These are phyloP conservation scores for Andrena chrysosceles DNA, from an alignment of 2,888 invertebrate species.

Conservation along the genomic window DNA sequence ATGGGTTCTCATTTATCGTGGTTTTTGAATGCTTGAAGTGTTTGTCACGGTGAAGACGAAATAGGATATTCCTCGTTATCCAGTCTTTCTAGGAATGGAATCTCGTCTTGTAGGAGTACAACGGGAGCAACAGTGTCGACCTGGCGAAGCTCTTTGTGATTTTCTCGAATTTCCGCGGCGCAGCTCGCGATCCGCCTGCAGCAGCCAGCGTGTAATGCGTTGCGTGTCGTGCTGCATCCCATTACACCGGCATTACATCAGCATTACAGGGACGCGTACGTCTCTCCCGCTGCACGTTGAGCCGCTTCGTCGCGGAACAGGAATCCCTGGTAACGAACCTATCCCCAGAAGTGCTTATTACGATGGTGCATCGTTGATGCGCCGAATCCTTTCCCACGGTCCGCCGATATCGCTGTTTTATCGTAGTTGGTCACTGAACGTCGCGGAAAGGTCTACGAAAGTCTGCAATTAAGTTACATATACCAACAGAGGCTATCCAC, in stretches of 20 bases:
- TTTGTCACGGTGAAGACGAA: too few species aligned
- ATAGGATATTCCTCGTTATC: too few species aligned
- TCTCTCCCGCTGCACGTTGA: constrained; percentile 7
- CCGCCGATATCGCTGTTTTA: constrained; percentile 25
- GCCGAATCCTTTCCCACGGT: constrained; percentile 51
- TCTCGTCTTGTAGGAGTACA: too few species aligned
- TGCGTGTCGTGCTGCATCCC: constrained; percentile 44
- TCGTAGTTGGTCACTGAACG: neutral
- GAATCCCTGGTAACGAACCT: constrained; percentile 28
- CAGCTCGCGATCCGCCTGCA: constrained; percentile 18
- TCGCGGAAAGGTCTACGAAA: neutral
- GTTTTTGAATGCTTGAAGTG: too few species aligned
- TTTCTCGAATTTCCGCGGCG: constrained; percentile 28
- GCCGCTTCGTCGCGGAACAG: constrained; percentile 31
- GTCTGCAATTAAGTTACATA: too few species aligned
- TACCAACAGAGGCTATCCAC: too few species aligned
- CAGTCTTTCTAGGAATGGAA: too few species aligned
- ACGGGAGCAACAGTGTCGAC: too few species aligned
- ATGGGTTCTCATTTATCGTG: too few species aligned
- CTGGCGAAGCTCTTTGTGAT: too few species aligned
- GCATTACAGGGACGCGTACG: constrained; percentile 38
- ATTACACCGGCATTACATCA: constrained; percentile 44
- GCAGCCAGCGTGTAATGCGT: constrained; percentile 23
- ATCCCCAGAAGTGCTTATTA: constrained; percentile 54
- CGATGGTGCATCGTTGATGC: constrained; percentile 51